A percentile compares a stretch with the other conserved stretches of the same genome.
These are phyloP conservation scores for Drosophila mayri DNA, from an alignment of 1,140 invertebrate genomes.

Conservation along the genomic window DNA sequence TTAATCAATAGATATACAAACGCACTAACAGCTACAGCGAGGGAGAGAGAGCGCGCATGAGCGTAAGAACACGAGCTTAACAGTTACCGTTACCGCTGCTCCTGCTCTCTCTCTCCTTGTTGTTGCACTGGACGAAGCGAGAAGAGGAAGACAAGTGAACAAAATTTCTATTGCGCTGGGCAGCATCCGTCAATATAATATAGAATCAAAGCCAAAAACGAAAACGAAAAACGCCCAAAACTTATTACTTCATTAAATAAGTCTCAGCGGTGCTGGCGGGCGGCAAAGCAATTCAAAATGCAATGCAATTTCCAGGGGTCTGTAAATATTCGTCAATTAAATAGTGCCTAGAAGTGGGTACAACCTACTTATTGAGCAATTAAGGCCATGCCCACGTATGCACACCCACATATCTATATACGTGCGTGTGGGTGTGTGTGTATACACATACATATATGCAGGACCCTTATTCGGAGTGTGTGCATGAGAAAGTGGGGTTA, in stretches of 20 bases:
- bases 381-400: conserved; percentile 62
- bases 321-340: conserved; percentile 62
- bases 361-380: conserved; percentile 74
- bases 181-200: conserved; percentile 66
- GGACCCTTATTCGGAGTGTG: conserved; percentile 21
- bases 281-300: conserved; percentile 14
- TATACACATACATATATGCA: conserved; percentile 11
- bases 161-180: conserved; percentile 78
- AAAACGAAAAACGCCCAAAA: conserved; percentile 6
- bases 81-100: conserved; percentile 34
- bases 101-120: conserved; percentile 14
- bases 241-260: background rate
- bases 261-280: background rate
- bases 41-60: conserved; percentile 14
- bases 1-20: conserved; percentile 79
- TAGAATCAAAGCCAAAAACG: conserved; percentile 6
- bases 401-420: conserved; percentile 32
- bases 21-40: conserved; percentile 32
- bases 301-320: conserved; percentile 14
- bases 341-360: conserved; percentile 47
- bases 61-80: conserved; percentile 39
- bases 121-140: conserved; percentile 42
- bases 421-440: conserved; percentile 14
- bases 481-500: conserved; percentile 20
- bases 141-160: conserved; percentile 75